Base-by-base conservation (phyloP, 2,113 vertebrate species). In the Trematomus loennbergii region DNA sequence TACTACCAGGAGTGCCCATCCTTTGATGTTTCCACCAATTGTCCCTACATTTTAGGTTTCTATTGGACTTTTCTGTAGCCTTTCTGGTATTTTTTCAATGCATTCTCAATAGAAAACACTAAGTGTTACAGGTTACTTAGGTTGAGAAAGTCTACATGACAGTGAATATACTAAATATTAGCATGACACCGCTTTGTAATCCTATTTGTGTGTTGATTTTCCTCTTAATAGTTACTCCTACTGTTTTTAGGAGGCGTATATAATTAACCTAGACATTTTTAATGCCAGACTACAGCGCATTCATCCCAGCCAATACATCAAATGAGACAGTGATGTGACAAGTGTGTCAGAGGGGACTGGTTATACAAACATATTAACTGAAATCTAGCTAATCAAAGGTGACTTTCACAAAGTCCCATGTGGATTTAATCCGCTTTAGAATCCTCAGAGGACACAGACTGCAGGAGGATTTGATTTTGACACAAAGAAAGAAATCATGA, bases 201-300 rank as follows among this genome's bases (percentile, higher is more conserved):
- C 17, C 36, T 36, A 40, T 40, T 40, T 40, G 36, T 40, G 36
- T 40, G 1, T 40, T 40, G 36, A 40, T 59, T 20, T 58, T 55
- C 12, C 4, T 10, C n/a, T 12, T 11, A 9, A 59, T 57, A 4
- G 25, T 8, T 57, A 40, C 22, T 48, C 1, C 20, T 13, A 2
- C 12, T 16, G 17, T n/a, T 50, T 52, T 78, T n/a, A 33, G 1
- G 53, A 64, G 18, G 20, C 22, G n/a, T 53, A 13, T 8, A 12
- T 76, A 53, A 69, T 85, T 61, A 68, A 33, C 9, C 68, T 25
- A 0, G 25, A 82, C 48, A 68, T 45, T 68, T 29, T 53, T 60
- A 13, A 25, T 40, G 16, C 10, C 16, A 50, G 49, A 54, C 0
- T 22, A 9, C 52, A 59, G 57, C 4, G 5, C 22, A 54, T 72